These are phyloP conservation scores for Gryllus bimaculatus DNA, from an alignment of 1,140 invertebrate species.

Conservation along the genomic window DNA sequence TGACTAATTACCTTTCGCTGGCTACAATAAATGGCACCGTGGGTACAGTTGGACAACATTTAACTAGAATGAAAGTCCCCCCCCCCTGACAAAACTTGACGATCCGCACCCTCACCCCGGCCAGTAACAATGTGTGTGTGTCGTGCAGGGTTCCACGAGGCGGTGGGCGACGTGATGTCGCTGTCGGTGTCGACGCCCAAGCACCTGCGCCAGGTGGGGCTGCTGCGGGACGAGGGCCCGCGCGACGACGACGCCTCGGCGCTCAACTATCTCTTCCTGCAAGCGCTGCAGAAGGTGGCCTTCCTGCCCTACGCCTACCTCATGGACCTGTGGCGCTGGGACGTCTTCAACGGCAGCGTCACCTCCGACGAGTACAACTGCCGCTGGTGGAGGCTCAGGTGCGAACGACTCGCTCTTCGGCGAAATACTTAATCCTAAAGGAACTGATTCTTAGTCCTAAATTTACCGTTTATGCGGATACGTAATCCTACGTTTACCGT, in stretches of 20 bases:
- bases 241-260: conserved; percentile 57
- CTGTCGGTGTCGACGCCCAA: conserved; percentile 69
- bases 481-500: too few species aligned
- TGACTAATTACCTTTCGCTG: too few species aligned
- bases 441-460: too few species aligned
- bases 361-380: conserved; percentile 73
- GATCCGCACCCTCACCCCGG: too few species aligned
- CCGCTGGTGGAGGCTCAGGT: conserved; percentile 79
- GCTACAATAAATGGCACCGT: too few species aligned
- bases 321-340: conserved; percentile 77
- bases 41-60: too few species aligned
- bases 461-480: too few species aligned
- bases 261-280: conserved; percentile 76
- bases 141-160: conserved; percentile 74
- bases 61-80: too few species aligned
- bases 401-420: conserved; percentile 13
- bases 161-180: conserved; percentile 79
- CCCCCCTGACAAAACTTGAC: too few species aligned
- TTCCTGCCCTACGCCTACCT: conserved; percentile 76
- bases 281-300: conserved; percentile 82
- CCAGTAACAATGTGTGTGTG: too few species aligned
- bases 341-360: conserved; percentile 69
- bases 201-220: conserved; percentile 66
- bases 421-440: too few species aligned
- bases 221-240: conserved; percentile 64